Evolutionary conservation across 2,888 invertebrate species (phyloP), one percentile per base, ranked within the genome.

Genomic region (Rhynchonema sp.): DNA sequence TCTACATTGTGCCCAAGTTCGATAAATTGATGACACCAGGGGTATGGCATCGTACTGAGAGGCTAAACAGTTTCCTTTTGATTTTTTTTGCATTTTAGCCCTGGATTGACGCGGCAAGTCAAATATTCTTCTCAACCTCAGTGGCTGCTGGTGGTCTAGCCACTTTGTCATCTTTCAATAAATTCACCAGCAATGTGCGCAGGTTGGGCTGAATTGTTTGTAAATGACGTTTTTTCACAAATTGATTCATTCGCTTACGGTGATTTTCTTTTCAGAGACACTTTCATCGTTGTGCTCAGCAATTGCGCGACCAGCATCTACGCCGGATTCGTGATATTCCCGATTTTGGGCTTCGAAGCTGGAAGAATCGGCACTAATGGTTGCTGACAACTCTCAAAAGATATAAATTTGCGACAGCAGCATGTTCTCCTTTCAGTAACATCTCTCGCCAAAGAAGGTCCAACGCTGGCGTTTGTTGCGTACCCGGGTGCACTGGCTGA

Each of bases 301-400:
- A 38, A 59, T 30, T 59, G 53, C 26, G 55, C 26, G 25, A 59
- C 59, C 28, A 59, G 59, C 53, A 27, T 59, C 27, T 55, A 55
- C 27, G 59, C 59, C 53, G 59, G 59, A 13, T 55, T 59, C 22
- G 59, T 59, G 20, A 55, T 59, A 6, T 59, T 59, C 26, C 59
- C 59, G 29, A 59, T 59, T 29, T n/a, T 59, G 9, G 59, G 59
- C 30, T 55, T 56, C 30, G 38, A 54, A 23, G 59, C 59, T 2
- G 25, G 27, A 2, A 29, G 28, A 25, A 27, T 29, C 49, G 17
- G n/a, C 29, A 27, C 13, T 28, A 25, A 52, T n/a, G 38, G 38
- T 38, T 17, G 17, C 9, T 6, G 17, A 38, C 17, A 6, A 17
- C 38, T 6, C 38, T 38, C 38, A 38, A 38, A 38, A 38, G 17